These are phyloP conservation scores for Rhinichthys klamathensis DNA, from an alignment of 2,113 vertebrate species.

Conservation along the genomic window DNA sequence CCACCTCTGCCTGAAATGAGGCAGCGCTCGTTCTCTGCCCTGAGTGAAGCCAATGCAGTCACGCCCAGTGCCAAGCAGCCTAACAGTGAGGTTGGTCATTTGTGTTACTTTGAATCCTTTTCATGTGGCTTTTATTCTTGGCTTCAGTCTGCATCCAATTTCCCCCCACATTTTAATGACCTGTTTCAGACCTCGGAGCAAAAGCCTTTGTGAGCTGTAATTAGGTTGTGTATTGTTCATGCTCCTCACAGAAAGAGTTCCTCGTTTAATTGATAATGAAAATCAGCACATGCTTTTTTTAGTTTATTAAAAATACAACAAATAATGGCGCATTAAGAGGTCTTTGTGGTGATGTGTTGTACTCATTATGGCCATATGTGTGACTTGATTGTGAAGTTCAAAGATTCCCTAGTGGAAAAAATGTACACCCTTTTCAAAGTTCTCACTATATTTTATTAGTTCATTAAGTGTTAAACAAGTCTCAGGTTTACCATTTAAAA, in stretches of 20 bases:
- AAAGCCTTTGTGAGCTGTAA: not conserved
- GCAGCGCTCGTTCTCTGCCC: conserved; percentile 67
- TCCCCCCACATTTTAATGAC: not conserved
- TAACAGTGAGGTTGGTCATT: conserved; percentile 73
- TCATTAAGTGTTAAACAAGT: not conserved
- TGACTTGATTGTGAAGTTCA: not conserved
- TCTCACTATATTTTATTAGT: not conserved
- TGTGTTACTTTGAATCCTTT: not conserved
- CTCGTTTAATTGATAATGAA: not conserved
- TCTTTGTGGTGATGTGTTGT: not conserved
- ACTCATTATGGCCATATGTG: not conserved
- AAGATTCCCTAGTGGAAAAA: not conserved
- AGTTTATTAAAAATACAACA: not conserved
- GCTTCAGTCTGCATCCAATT: not conserved
- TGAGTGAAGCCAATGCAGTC: conserved; percentile 68
- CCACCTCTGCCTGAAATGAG: conserved; percentile 63
- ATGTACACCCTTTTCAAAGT: not conserved
- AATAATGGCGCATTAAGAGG: not conserved
- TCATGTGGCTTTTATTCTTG: conserved; percentile 8
- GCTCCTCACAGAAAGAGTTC: not conserved
- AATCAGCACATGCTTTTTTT: not conserved
- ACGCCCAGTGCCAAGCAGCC: conserved; percentile 71
- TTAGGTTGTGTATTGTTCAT: not conserved
- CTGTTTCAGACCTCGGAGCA: not conserved
- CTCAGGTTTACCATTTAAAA: not conserved